phyloP scores from a whole-genome alignment of 2,113 vertebrate species.

The Melanocharis versteri region DNA sequence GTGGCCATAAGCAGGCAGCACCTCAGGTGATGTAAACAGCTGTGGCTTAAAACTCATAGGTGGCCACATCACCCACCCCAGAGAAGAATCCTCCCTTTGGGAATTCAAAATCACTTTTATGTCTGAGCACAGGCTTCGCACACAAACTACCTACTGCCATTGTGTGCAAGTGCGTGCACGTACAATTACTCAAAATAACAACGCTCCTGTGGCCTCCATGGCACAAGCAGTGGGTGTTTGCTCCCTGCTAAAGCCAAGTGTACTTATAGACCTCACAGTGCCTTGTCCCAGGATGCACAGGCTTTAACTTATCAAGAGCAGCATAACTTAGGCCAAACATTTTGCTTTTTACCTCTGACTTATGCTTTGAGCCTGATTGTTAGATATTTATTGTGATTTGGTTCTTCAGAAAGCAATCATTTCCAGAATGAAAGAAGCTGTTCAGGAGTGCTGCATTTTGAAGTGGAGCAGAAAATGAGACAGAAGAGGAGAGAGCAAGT shows the following conservation, averaged over 20 bases:
- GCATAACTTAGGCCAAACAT: not conserved
- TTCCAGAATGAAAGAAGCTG: not conserved
- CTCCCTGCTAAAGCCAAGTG: not conserved
- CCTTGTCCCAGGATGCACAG: not conserved
- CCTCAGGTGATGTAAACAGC: not conserved
- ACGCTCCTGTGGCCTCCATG: fast-evolving
- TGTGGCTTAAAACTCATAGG: not conserved
- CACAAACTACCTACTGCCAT: not conserved
- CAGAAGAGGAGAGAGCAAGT: not conserved
- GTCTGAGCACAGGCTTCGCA: not conserved
- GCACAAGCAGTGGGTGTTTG: not conserved
- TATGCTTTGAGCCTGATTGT: not conserved
- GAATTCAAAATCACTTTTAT: not conserved
- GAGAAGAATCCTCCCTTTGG: not conserved
- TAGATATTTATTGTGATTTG: not conserved
- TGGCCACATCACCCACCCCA: not conserved
- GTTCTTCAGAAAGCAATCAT: not conserved
- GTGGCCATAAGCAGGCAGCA: not conserved
- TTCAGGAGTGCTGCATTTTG: not conserved
- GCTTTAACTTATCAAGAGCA: not conserved
- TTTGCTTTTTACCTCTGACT: not conserved
- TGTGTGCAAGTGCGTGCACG: not conserved
- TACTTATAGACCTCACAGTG: not conserved
- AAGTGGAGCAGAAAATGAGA: not conserved
- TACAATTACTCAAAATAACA: not conserved